These are phyloP conservation scores for Sialis lutaria DNA, from an alignment of 2,888 invertebrate species.

Conservation along the genomic window DNA sequence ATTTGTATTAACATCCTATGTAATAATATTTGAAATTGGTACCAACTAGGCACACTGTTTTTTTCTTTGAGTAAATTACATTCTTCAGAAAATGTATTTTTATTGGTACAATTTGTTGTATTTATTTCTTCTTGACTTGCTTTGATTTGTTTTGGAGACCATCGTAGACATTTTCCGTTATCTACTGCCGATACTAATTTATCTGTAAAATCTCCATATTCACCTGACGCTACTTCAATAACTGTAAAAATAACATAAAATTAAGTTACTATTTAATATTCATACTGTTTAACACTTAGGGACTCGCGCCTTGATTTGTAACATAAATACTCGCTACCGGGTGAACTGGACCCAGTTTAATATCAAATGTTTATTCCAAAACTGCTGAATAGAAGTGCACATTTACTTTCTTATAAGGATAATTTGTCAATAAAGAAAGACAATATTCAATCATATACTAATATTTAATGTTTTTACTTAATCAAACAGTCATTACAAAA, in stretches of 20 bases:
- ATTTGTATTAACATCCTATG: conserved; percentile 57
- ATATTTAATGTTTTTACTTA: no score
- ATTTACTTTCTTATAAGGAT: no score
- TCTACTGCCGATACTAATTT: conserved; percentile 49
- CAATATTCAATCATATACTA: no score
- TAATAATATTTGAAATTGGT: conserved; percentile 49
- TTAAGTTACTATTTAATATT: no score
- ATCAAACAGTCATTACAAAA: no score
- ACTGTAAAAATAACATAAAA: conserved; percentile 31
- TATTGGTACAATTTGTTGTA: neutral
- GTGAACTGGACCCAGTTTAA: no score
- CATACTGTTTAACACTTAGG: no score
- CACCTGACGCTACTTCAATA: conserved; percentile 64
- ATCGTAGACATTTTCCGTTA: conserved; percentile 40
- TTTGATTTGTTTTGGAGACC: conserved; percentile 19
- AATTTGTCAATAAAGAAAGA: no score
- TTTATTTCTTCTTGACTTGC: conserved; percentile 15
- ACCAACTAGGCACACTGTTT: conserved; percentile 31
- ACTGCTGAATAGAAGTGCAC: no score
- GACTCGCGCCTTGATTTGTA: no score
- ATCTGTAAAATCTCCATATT: conserved; percentile 57
- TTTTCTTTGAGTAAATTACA: neutral
- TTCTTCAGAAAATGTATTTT: conserved; percentile 27
- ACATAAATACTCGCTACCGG: no score
- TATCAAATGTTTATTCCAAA: no score